Conservation (phyloP, 1,140 invertebrate species). For the Luehdorfia chinensis region DNA sequence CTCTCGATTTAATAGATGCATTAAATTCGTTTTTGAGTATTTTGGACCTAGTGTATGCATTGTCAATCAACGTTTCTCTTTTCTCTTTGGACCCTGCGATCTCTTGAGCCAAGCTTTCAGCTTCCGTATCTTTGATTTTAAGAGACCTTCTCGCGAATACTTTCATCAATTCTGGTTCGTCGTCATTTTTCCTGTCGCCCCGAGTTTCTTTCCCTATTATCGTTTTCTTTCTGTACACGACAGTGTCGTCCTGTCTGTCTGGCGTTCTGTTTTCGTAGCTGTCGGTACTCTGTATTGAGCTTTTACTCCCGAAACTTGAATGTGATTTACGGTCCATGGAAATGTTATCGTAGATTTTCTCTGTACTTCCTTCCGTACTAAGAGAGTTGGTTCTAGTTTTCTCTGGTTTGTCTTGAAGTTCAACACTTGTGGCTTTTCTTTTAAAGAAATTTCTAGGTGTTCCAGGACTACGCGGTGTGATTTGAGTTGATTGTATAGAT, state of each 20-base stretch:
- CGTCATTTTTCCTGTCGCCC: slow-evolving; percentile 76
- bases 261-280: slow-evolving; percentile 59
- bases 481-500: slow-evolving; percentile 24
- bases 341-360: slow-evolving; percentile 68
- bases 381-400: slow-evolving; percentile 62
- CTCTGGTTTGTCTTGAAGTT: slow-evolving; percentile 51
- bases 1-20: slow-evolving; percentile 76
- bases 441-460: slow-evolving; percentile 64
- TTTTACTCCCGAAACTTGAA: slow-evolving; percentile 72
- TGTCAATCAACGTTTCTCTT: slow-evolving; percentile 38
- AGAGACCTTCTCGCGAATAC: slow-evolving; percentile 87
- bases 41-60: slow-evolving; percentile 43
- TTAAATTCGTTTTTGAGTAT: slow-evolving; percentile 70
- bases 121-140: slow-evolving; percentile 84
- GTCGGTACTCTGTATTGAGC: slow-evolving; percentile 76
- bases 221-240: slow-evolving; percentile 67
- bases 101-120: slow-evolving; percentile 77
- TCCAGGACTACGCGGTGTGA: slow-evolving; percentile 47
- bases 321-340: slow-evolving; percentile 70
- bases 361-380: slow-evolving; percentile 62
- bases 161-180: slow-evolving; percentile 87
- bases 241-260: slow-evolving; percentile 59
- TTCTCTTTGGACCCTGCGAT: slow-evolving; percentile 61
- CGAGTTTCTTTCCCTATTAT: slow-evolving; percentile 51
- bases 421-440: slow-evolving; percentile 58